A percentile compares a stretch with the other conserved stretches of the same genome.
Conservation (phyloP, 2,797 vertebrate genomes). For the Numenius phaeopus region DNA sequence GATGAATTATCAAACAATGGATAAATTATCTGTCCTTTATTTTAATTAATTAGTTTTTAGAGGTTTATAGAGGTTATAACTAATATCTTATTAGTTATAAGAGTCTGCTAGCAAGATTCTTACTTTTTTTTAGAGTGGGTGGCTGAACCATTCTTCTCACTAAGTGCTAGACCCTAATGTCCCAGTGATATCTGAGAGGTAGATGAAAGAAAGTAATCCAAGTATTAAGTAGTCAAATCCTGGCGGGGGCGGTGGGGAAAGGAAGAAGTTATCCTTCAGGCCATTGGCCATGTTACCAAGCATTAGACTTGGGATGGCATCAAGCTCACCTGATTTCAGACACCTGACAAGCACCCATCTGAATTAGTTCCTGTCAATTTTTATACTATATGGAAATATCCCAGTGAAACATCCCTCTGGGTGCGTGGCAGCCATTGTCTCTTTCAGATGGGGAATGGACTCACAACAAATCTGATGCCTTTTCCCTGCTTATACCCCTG, state of each 20-base stretch:
- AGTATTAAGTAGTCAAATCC: background rate
- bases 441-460: fast-evolving
- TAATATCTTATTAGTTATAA: too few relatives aligned
- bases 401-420: background rate
- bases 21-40: background rate
- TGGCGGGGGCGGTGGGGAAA: fast-evolving
- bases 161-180: background rate
- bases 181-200: background rate
- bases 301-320: background rate
- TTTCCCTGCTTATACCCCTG: background rate
- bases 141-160: background rate
- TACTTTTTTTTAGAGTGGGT: background rate
- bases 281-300: background rate
- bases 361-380: background rate
- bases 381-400: background rate
- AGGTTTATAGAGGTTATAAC: background rate
- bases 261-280: background rate
- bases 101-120: background rate
- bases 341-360: background rate
- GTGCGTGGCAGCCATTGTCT: background rate
- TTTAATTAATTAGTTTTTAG: background rate
- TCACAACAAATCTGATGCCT: background rate
- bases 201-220: background rate
- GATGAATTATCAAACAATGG: background rate
- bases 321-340: background rate